Evolutionary conservation across 2,113 vertebrate species (phyloP), one percentile per base, ranked within the genome.

Genomic region (Tachuris rubrigastra): DNA sequence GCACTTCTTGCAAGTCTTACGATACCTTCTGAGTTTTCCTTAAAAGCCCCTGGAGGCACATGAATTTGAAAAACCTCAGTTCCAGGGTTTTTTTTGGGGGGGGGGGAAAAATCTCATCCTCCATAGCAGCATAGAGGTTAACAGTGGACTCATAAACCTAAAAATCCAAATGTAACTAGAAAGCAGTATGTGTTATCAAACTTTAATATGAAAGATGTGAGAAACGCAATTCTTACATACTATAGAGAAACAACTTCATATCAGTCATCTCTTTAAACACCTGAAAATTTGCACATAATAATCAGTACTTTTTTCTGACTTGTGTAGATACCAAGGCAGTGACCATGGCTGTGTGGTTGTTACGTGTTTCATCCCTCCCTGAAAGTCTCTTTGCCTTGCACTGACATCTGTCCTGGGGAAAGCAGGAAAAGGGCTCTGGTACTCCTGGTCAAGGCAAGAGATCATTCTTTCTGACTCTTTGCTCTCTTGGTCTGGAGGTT

Each of bases 291-390:
- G 50, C 49, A 60, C 68, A 85, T 79, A 33, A 68, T 52, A 56
- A 37, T 68, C 13, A 49, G 31, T 30, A 27, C 30, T 71, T 56
- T 56, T 75, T 84, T 27, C 28, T 9, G 2, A 14, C 33, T 47
- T 31, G 56, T 52, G 15, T 53, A 27, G 1, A 0, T 21, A 35
- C 42, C 11, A 9, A 59, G 50, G 28, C 81, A n/a, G 46, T 62
- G 87, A 28, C 56, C 11, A 3, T 15, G 67, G 46, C 37, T 9
- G 12, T 19, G 2, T 16, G 22, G 46, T 58, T 0, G 0, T 71
- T 69, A 27, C 0, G 4, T 44, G 16, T 83, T 33, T 49, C 53
- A 56, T 42, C 50, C 55, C 58, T n/a, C 50, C 35, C 14, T 35
- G 50, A 18, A 58, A 27, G 28, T 44, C 58, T 90, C n/a, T 62